Percentiles rank a stretch among this genome's conserved stretches.
Evolutionary conservation across 2,888 invertebrate species (phyloP).

Genomic region (Adineta ricciae): DNA sequence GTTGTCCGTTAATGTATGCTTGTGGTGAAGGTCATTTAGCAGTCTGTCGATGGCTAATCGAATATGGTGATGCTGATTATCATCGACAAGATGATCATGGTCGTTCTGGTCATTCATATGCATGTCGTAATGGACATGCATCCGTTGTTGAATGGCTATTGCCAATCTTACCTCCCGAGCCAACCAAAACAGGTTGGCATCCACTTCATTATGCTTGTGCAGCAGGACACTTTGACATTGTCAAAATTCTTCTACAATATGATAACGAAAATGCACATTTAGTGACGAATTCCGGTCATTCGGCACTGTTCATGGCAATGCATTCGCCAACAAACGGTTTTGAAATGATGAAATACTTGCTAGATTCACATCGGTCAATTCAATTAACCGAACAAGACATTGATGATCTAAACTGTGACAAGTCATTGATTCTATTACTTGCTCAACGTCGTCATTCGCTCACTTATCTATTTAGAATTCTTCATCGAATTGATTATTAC

Average conservation of each 20-base stretch:
- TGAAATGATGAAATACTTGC: neutral
- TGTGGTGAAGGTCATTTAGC: constrained; percentile 17
- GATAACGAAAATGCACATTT: neutral
- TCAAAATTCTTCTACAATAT: neutral
- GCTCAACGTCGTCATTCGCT: neutral
- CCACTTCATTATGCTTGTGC: neutral
- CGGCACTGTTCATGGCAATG: neutral
- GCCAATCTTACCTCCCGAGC: neutral
- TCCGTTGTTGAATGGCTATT: neutral
- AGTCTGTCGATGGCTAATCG: neutral
- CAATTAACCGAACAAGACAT: neutral
- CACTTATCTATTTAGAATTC: neutral
- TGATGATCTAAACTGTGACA: neutral
- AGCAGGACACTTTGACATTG: neutral
- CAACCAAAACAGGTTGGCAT: neutral
- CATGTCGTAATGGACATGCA: neutral
- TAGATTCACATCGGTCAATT: neutral
- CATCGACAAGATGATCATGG: neutral
- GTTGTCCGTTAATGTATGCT: neutral
- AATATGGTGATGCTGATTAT: neutral
- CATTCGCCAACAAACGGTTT: neutral
- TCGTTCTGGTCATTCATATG: neutral
- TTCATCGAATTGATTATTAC: neutral
- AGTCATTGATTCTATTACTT: neutral
- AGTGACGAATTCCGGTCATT: neutral